Evolutionary conservation across 2,888 invertebrate genomes (phyloP), one percentile per base, ranked within the genome.

Genomic region (Tineola bisselliella): DNA sequence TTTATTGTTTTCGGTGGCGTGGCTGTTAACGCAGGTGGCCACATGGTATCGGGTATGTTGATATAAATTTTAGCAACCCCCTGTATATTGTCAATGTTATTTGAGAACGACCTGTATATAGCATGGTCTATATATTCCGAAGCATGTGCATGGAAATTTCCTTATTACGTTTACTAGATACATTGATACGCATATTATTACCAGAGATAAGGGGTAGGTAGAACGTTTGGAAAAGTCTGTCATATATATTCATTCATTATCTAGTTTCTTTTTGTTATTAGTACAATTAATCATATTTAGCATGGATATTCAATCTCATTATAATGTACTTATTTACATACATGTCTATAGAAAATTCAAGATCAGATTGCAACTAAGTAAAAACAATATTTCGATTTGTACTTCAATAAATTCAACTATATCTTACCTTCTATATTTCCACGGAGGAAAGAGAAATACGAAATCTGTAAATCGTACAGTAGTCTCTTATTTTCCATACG

Each of bases 1-100:
- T 5, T 25, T 12, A 79, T 84, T 84, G 84, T 86, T 86, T 86
- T 84, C 86, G 84, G 86, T 87, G 84, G 81, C 76, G 84, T 73
- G 73, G 74, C 75, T 73, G 74, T 71, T 76, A 75, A 69, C 71
- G 66, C 91, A 94, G 94, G 94, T 94, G 91, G 94, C 94, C 88
- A 92, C 92, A 89, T 94, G 94, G 94, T 94, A 92, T 91, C 91
- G 94, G 94, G 94, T 94, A 94, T 90, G 94, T 93, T 30, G 1
- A 38, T n/a, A 25, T 88, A 66, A 59, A 66, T 65, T 54, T 76
- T 73, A 72, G 56, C 73, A 70, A 68, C 67, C 68, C n/a, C 69
- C 44, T 33, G 17, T 38, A 59, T 59, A 43, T 33, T 59, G 13
- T 66, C 67, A 17, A 15, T 15, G n/a, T 48, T 48, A 48, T 48